Base-by-base conservation (phyloP, 2,113 vertebrate species). In the Clinocottus analis region DNA sequence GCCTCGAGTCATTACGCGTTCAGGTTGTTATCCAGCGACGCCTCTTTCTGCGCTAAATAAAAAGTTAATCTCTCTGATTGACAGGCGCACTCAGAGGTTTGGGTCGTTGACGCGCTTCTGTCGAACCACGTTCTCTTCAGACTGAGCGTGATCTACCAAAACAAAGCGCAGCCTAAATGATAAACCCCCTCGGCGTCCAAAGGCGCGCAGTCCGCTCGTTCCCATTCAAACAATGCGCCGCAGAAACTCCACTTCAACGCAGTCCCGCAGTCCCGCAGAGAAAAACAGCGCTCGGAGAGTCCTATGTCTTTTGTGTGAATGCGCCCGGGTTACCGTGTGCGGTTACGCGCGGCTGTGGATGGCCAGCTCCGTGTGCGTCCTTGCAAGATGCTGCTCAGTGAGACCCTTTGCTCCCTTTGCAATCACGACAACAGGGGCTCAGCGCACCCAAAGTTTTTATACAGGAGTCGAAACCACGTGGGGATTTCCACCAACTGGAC, bases 391-490 rank as follows among this genome's bases (percentile, higher is more conserved):
- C 88, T 85, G 81, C 89, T 79, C 63, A 49, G 56, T 49, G 21
- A 79, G 83, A 90, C 75, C 88, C 81, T 72, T 68, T 87, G 86
- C 82, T 88, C 82, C 64, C 84, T 84, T 68, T 82, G 91, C 89
- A 86, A 90, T 94, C 92, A 89, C 89, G 86, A 93, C 94, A 91
- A 93, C 94, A 91, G 92, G 88, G 94, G 89, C 94, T 94, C 94
- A 78, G 93, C 93, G 85, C 94, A 91, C 93, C 87, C 93, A 94
- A 97, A 97, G 94, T 94, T 96, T 96, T 96, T 96, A 95, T 96
- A 96, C 93, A 85, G 91, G 90, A 95, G 92, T 92, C 76, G 85
- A 91, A 93, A 96, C 96, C 97, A 97, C 96, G 96, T 97, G 96
- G 95, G 95, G 91, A 92, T 93, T 91, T 94, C 95, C 90, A 92